Conservation (phyloP, 2,113 vertebrate species). For the Pituophis catenifer region DNA sequence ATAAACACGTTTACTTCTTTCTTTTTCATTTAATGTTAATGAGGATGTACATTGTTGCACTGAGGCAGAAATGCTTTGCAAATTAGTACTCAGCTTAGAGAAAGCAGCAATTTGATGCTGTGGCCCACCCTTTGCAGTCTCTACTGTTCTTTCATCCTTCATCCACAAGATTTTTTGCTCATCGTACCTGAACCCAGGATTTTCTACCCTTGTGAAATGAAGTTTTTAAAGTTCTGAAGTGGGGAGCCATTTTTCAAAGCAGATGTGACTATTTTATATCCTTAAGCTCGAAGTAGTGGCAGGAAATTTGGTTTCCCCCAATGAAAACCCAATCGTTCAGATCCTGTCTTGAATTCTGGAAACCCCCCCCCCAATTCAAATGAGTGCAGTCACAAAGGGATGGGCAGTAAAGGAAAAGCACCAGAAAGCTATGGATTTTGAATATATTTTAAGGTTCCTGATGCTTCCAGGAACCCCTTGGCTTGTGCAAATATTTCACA, state of each 20-base stretch:
- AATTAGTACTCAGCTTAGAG: neutral
- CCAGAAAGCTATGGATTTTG: neutral
- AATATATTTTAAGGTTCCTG: neutral
- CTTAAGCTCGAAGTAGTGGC: neutral
- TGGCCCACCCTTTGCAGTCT: neutral
- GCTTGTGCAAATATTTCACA: neutral
- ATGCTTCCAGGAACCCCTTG: neutral
- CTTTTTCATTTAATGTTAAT: neutral
- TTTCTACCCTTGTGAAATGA: neutral
- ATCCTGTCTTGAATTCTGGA: neutral
- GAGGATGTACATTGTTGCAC: neutral
- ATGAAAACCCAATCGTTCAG: neutral
- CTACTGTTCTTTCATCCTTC: neutral
- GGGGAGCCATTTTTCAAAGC: neutral
- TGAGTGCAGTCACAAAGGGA: neutral
- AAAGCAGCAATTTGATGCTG: neutral
- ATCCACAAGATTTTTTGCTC: neutral
- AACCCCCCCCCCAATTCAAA: neutral
- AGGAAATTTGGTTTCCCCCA: neutral
- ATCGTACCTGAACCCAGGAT: neutral
- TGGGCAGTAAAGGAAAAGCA: neutral
- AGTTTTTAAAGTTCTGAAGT: neutral
- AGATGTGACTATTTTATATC: neutral
- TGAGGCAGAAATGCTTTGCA: neutral
- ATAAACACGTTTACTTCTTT: neutral